These are phyloP conservation scores for Xestia rhomboidea DNA, from an alignment of 2,888 invertebrate species.

Conservation along the genomic window DNA sequence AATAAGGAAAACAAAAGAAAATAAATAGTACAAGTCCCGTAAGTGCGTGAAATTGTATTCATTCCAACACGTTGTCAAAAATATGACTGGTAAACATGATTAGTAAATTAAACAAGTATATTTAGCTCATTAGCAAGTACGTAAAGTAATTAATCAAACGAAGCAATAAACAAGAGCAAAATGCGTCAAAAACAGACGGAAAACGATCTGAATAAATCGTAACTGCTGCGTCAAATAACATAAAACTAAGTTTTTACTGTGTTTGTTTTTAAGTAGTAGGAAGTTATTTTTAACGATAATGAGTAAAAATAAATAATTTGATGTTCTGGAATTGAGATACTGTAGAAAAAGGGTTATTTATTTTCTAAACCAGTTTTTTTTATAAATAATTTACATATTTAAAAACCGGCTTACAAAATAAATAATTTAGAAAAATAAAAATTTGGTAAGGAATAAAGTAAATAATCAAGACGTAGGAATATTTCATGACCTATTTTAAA, in stretches of 20 bases:
- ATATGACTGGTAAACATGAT: not conserved
- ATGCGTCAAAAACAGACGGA: slow-evolving; percentile 26
- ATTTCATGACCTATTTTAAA: not conserved
- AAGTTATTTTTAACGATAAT: not conserved
- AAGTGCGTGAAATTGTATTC: not conserved
- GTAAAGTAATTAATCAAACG: slow-evolving; percentile 42
- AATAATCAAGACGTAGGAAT: not conserved
- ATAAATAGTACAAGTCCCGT: not conserved
- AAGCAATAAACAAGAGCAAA: slow-evolving; percentile 35
- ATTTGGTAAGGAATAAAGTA: not conserved
- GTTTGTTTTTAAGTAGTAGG: not conserved
- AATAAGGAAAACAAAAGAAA: not conserved
- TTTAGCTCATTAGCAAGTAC: slow-evolving; percentile 25
- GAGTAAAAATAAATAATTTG: not conserved
- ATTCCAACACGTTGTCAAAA: not conserved
- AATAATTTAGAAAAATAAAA: not conserved
- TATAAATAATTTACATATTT: no score
- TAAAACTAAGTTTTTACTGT: not conserved
- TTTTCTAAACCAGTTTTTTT: not conserved
- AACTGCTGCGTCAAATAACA: slow-evolving; percentile 12
- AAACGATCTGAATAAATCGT: not conserved
- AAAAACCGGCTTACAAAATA: not conserved
- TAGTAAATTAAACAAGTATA: slow-evolving; percentile 17
- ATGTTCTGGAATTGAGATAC: not conserved
- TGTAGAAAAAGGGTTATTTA: not conserved